Evolutionary conservation across 2,113 vertebrate species (phyloP).

Genomic region (Caranx ignobilis): DNA sequence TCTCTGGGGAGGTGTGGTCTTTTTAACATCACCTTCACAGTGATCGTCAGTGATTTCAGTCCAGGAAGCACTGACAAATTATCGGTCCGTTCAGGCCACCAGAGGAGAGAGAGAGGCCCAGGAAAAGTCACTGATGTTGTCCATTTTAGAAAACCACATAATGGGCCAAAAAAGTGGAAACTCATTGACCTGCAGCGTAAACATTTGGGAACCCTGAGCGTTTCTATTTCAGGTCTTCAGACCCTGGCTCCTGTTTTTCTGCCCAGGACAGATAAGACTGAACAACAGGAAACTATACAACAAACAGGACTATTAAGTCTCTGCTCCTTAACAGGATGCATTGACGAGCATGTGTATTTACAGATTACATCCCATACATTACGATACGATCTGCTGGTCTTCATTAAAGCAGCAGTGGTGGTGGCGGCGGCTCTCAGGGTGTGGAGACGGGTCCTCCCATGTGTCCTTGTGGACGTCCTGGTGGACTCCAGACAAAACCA

Average conservation of each 20-base stretch:
- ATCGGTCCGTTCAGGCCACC: background rate
- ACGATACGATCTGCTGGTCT: slow-evolving; percentile 40
- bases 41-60: background rate
- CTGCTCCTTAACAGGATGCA: slow-evolving; percentile 18
- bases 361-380: slow-evolving; percentile 29
- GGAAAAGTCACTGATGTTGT: too few relatives aligned
- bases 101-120: too few relatives aligned
- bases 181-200: background rate
- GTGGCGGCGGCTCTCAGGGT: background rate
- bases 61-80: too few relatives aligned
- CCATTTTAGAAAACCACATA: too few relatives aligned
- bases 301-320: slow-evolving; percentile 47
- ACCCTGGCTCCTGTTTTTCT: slow-evolving; percentile 18
- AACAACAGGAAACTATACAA: slow-evolving; percentile 51
- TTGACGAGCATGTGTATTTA: background rate
- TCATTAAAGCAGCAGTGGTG: background rate
- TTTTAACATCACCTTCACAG: too few relatives aligned
- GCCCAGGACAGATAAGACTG: slow-evolving; percentile 33
- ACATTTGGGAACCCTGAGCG: slow-evolving; percentile 21
- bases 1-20: too few relatives aligned
- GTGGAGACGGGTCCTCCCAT: background rate
- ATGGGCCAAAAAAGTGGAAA: background rate
- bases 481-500: background rate
- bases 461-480: background rate
- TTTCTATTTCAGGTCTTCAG: slow-evolving; percentile 7